Base-by-base conservation (phyloP, 2,888 invertebrate species). In the Alcis repandata region DNA sequence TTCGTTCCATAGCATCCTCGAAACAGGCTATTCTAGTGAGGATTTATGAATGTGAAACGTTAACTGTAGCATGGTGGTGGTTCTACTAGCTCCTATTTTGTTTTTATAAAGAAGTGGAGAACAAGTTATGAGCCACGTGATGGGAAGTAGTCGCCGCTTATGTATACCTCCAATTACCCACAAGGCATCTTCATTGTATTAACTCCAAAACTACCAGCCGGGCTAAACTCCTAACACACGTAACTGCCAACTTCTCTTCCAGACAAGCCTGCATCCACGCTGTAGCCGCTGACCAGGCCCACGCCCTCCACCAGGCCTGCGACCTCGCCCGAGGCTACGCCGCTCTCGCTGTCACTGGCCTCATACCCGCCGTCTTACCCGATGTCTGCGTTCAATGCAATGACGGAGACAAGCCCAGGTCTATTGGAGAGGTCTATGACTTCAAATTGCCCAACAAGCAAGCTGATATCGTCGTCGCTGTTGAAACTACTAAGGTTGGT, bases 401-500 rank as follows among this genome's bases (percentile, higher is more conserved):
- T 0, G 94, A 94, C 65, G 86, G 88, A 0, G 94, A 94, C 64
- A 77, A 79, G 13, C 87, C 87, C 4, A 75, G 76, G 36, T 73
- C 90, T 4, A 73, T 96, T 0, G 96, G 95, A 0, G 96, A 96
- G 13, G 89, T 85, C 17, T 96, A 96, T 82, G 94, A 94, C 57
- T 91, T 96, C 0, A 96, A 95, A 76, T 81, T 95, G 27, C 97
- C 97, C 0, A 94, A 94, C 68, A 96, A 96, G 68, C 95, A 97
- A 69, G 98, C 97, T 1, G 98, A 98, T 80, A 93, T 98, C 62
- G 91, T 98, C 0, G 93, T 98, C 60, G 94, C 96, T 0, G 95
- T 98, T 10, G 98, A 98, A 76, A 86, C 87, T 11, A 89, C 94
- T 0, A 77, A 91, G 73, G 92, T 90, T 20, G 32, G 46, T 20